These are phyloP conservation scores for Lagocephalus sceleratus DNA, from an alignment of 2,797 vertebrate genomes.

Conservation along the genomic window DNA sequence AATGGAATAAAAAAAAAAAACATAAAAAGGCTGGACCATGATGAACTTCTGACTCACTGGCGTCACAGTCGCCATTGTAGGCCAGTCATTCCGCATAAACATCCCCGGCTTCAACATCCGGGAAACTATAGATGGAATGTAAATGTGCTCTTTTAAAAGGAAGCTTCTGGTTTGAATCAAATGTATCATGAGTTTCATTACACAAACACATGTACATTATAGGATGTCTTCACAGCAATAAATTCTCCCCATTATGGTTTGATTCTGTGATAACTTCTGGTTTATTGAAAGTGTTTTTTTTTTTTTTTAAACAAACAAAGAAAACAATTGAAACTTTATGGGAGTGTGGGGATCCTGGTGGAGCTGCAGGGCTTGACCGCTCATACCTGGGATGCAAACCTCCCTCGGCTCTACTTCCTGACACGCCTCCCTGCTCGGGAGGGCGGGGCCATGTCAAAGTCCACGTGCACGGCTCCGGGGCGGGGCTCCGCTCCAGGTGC, in stretches of 20 bases:
- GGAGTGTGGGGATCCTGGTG: too few relatives aligned
- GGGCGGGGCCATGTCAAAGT: constrained; percentile 72
- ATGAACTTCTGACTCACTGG: too few relatives aligned
- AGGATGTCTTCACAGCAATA: not conserved
- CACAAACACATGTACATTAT: not conserved
- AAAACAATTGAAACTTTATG: too few relatives aligned
- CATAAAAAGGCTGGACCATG: too few relatives aligned
- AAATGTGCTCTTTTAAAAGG: not conserved
- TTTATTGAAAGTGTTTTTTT: not conserved
- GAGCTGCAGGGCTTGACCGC: too few relatives aligned
- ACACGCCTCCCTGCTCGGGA: constrained; percentile 11
- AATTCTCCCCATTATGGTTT: not conserved
- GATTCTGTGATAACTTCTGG: not conserved
- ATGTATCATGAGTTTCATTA: not conserved
- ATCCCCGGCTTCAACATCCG: too few relatives aligned
- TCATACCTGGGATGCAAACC: too few relatives aligned
- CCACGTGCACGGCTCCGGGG: constrained; percentile 72
- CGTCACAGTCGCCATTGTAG: too few relatives aligned
- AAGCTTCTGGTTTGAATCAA: not conserved
- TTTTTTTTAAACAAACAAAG: too few relatives aligned
- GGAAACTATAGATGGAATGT: too few relatives aligned
- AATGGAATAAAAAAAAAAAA: too few relatives aligned
- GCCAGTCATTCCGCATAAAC: too few relatives aligned
- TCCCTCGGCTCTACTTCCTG: not conserved
- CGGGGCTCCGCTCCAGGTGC: constrained; percentile 40